Base-by-base conservation (phyloP, 2,113 vertebrate genomes). In the Hiodon tergisus region DNA sequence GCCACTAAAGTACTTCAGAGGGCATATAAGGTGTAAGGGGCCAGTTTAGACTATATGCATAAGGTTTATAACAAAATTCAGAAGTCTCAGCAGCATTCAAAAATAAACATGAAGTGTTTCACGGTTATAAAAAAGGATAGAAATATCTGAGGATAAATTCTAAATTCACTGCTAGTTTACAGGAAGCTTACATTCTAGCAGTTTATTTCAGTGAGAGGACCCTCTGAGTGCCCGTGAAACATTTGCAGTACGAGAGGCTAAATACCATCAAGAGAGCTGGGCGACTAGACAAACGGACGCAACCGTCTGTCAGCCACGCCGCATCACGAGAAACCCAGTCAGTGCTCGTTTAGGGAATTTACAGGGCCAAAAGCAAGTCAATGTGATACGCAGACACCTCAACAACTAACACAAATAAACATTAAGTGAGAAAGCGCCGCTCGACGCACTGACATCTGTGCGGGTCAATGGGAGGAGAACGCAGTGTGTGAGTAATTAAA, bases 271-370 rank as follows among this genome's bases (percentile, higher is more conserved):
- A 63, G 79, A 52, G 81, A 78, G 79, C 16, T 62, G 31, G 61
- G 78, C 79, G 86, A 88, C 83, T 86, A 31, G 88, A 89, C 87
- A 86, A 88, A 88, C 65, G 76, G 76, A 81, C 69, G 2, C 8
- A 60, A 58, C 67, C 78, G 66, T 73, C 69, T 47, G 84, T 46
- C 76, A 80, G 47, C 78, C 75, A 87, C 80, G 83, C 81, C 81
- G 71, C 78, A 67, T 83, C 70, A 79, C 79, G 85, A 83, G 84
- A 80, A 86, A 79, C 81, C 77, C 57, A 78, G 72, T 89, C 83
- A 83, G 85, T 88, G 84, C 85, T 85, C 87, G 85, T 71, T 69
- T 77, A 57, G 84, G 88, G 84, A 89, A 88, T 89, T 82, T 88
- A 91, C 88, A 90, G 76, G 62, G 73, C 74, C 52, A 73, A 86